phyloP scores from a whole-genome alignment of 1,140 invertebrate species.

The Manduca sexta region DNA sequence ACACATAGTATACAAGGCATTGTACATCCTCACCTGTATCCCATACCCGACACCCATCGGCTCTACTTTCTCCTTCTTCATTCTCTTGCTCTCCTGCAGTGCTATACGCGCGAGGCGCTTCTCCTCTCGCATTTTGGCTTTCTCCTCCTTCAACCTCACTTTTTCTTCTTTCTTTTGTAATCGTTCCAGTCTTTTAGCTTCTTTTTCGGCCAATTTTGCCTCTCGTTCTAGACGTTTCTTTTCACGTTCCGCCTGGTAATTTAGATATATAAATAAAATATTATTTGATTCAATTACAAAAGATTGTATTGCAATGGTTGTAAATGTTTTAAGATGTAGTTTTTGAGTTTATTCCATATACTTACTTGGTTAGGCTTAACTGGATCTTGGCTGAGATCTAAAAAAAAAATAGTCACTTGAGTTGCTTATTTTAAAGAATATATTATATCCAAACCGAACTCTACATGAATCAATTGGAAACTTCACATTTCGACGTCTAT shows the following conservation, averaged over 20 bases:
- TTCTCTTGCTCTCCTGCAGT: conserved; percentile 55
- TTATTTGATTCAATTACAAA: no score
- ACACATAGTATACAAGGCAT: no score
- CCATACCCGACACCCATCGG: conserved; percentile 11
- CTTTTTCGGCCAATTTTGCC: conserved; percentile 74
- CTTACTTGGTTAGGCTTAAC: conserved; percentile 49
- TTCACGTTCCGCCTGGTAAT: conserved; percentile 51
- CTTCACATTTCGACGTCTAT: no score
- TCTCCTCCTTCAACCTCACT: conserved; percentile 73
- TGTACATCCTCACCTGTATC: no score
- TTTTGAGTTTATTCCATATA: no score
- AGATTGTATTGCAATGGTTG: no score
- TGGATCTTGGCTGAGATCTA: conserved; percentile 52
- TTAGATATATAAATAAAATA: no score
- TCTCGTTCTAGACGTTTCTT: conserved; percentile 64
- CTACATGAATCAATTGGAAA: no score
- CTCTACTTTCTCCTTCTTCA: conserved; percentile 50
- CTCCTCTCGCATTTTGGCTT: conserved; percentile 67
- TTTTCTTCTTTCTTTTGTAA: conserved; percentile 78
- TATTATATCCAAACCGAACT: no score
- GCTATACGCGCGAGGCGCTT: conserved; percentile 58
- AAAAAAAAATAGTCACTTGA: no score
- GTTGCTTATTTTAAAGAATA: no score
- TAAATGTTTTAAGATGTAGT: no score
- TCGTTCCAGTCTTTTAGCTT: conserved; percentile 74